Conservation (phyloP, 2,888 invertebrate genomes). For the Timandra comae region DNA sequence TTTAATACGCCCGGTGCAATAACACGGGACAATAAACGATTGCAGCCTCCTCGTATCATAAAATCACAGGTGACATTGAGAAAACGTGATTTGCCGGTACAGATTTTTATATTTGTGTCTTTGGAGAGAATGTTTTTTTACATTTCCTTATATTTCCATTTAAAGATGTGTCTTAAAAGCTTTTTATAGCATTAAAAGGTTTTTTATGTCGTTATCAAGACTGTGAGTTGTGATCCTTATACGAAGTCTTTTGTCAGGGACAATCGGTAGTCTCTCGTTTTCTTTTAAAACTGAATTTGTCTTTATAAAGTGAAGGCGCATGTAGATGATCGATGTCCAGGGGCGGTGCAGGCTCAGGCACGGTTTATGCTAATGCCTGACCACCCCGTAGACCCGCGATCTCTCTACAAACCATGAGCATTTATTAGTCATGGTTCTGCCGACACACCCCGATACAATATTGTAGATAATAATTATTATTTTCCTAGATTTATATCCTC, state of each 20-base stretch:
- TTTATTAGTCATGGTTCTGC: conserved; percentile 31
- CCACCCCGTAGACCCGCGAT: conserved; percentile 40
- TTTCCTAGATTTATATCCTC: too few species aligned
- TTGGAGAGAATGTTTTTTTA: conserved; percentile 13
- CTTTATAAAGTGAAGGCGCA: conserved; percentile 6
- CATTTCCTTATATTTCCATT: conserved; percentile 23
- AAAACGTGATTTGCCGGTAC: conserved; percentile 36
- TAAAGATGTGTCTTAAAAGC: conserved; percentile 22
- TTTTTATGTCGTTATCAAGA: conserved; percentile 4
- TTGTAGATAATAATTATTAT: conserved; percentile 11
- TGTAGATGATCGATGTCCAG: conserved; percentile 15
- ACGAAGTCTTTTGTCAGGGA: too few species aligned
- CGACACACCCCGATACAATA: conserved; percentile 24
- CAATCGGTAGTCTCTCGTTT: too few species aligned
- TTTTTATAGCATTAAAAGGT: conserved; percentile 21
- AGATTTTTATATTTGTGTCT: conserved; percentile 25
- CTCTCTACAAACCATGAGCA: conserved; percentile 23
- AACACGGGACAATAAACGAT: conserved; percentile 27
- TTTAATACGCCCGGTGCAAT: conserved; percentile 41
- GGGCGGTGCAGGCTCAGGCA: conserved; percentile 41
- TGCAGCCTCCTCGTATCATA: conserved; percentile 24
- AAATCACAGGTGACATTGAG: conserved; percentile 43
- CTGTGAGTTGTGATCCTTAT: background rate
- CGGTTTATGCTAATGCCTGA: conserved; percentile 66
- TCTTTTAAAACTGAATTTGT: too few species aligned